phyloP scores from a whole-genome alignment of 2,888 invertebrate species.

The Drosophila melanosoma region DNA sequence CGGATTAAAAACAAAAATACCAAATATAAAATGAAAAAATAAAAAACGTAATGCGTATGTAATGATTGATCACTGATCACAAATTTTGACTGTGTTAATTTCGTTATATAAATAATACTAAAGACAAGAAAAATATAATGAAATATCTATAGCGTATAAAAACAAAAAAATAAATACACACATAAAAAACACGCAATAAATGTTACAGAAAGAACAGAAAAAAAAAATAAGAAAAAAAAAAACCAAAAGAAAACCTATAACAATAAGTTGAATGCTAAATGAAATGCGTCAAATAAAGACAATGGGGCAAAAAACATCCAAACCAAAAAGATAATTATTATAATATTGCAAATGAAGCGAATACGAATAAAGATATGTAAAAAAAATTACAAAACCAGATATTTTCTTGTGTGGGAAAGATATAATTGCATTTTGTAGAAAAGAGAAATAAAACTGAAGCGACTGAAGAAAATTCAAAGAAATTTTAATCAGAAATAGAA shows the following conservation, averaged over 20 bases:
- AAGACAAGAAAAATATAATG: conserved; percentile 55
- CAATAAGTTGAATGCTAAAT: conserved; percentile 81
- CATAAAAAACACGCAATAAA: conserved; percentile 71
- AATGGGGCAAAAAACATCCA: conserved; percentile 56
- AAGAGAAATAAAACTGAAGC: not conserved
- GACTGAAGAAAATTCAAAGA: not conserved
- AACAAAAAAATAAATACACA: conserved; percentile 62
- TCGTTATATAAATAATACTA: conserved; percentile 81
- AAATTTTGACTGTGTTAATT: conserved; percentile 85
- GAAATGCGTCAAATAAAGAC: conserved; percentile 53
- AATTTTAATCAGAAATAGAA: too few species aligned
- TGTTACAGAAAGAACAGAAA: conserved; percentile 69
- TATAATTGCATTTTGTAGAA: not conserved
- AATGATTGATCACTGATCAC: conserved; percentile 85
- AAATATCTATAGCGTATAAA: conserved; percentile 77
- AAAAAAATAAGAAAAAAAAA: conserved; percentile 42
- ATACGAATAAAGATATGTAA: conserved; percentile 82
- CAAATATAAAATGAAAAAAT: conserved; percentile 24
- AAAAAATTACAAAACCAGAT: conserved; percentile 45
- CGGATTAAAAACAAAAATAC: conserved; percentile 28
- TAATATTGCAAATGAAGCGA: conserved; percentile 79
- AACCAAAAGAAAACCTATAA: conserved; percentile 66
- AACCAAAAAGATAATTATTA: conserved; percentile 76
- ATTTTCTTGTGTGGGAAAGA: conserved; percentile 6
- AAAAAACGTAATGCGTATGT: conserved; percentile 78